Base-by-base conservation (phyloP, 2,888 invertebrate species). In the Tipula confusa region DNA sequence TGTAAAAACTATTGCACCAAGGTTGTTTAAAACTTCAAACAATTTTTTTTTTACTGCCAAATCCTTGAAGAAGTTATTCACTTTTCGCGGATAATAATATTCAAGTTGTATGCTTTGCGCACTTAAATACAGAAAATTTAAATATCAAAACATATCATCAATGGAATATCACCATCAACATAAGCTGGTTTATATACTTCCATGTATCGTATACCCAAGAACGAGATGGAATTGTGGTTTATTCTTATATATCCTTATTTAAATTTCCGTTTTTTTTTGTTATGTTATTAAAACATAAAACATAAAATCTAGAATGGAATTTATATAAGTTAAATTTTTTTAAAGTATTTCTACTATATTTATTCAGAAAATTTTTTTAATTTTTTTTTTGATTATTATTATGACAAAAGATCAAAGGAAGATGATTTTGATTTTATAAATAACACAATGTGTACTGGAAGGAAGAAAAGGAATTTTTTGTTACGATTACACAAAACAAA, bases 381-480 rank as follows among this genome's bases (percentile, higher is more conserved):
- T n/a, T n/a, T n/a, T n/a, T n/a, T n/a, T n/a, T n/a, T n/a, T n/a
- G n/a, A n/a, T n/a, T n/a, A n/a, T n/a, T 64, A 64, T 24, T 64
- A 64, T 64, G 64, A 64, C 64, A 64, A 64, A 64, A 64, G 64
- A 64, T 64, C 64, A 64, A 64, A 64, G 64, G 64, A 64, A 64
- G 64, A 64, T 64, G 64, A 64, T 64, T 64, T 64, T 64, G 64
- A 64, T 64, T 64, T 64, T 64, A 64, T 64, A 64, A 64, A 64
- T 24, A 64, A 64, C 64, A 64, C 64, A 64, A 64, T 64, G 64
- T 64, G 64, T 64, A 64, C 64, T 24, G 11, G 11, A 64, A 24
- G 24, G 24, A 64, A 64, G 64, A 64, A 64, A 64, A 64, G 64
- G 64, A 64, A 24, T 64, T 64, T 64, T 64, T 64, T 24, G 64